Conservation (phyloP, 2,113 vertebrate genomes). For the Actinemys pallida region DNA sequence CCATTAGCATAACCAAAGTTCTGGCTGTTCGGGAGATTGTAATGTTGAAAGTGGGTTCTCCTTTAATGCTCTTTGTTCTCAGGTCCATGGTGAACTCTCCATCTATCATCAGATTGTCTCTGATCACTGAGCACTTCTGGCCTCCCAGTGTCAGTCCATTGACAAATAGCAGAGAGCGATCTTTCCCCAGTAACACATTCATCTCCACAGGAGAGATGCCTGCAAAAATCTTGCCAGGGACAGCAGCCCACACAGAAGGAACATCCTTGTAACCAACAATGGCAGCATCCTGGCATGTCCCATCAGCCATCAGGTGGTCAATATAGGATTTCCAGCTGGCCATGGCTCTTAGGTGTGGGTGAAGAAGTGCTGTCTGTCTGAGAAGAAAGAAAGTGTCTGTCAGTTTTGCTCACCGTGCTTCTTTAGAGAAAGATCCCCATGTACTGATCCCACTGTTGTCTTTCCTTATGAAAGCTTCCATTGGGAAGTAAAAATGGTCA, state of each 20-base stretch:
- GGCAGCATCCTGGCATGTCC: neutral
- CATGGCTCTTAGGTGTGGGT: neutral
- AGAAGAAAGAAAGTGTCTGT: neutral
- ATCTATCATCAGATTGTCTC: neutral
- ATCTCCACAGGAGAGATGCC: neutral
- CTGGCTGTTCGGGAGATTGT: neutral
- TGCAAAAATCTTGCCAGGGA: neutral
- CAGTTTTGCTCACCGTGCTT: neutral
- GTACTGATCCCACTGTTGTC: neutral
- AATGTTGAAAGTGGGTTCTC: accelerated
- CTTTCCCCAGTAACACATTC: accelerated
- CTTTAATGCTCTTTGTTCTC: neutral
- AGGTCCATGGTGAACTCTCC: neutral
- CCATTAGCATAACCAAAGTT: neutral
- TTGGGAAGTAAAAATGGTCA: neutral
- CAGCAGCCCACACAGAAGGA: neutral
- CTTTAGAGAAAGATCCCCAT: neutral
- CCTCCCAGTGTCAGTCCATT: neutral
- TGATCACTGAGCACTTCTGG: neutral
- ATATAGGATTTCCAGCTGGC: conserved; percentile 30
- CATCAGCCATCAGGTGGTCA: neutral
- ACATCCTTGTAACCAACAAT: neutral
- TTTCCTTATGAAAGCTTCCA: neutral
- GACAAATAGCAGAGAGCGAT: neutral
- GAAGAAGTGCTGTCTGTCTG: neutral